Evolutionary conservation across 2,797 vertebrate genomes (phyloP), one percentile per base, ranked within the genome.

Genomic region (Leptatherina wallacei): DNA sequence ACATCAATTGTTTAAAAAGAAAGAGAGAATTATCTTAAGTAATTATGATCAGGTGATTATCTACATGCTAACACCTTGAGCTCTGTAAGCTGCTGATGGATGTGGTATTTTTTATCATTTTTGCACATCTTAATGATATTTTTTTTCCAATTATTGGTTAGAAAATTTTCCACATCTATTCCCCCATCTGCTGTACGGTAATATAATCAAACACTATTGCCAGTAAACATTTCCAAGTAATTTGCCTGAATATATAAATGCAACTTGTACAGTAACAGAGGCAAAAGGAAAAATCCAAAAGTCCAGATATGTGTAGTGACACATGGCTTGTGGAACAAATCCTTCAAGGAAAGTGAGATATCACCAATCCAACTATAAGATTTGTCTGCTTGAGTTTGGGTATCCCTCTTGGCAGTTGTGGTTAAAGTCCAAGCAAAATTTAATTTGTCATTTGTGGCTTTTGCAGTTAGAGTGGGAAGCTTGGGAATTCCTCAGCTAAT

Each of bases 371-470:
- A 66, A 69, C 59, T 40, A 56, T 89, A 77, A 88, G 85, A 77
- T 71, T 3, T 57, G 82, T 81, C 78, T 85, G 77, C 65, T 55
- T 40, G 65, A 49, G 72, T 83, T 81, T 55, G 71, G 84, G 64
- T 64, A 77, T 63, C 65, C 40, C 22, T 80, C 52, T 76, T 76
- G 59, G 80, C 81, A 82, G 27, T 75, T 81, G 77, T 69, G 77
- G 65, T 84, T 78, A 27, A 79, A 86, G 86, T 87, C 35, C 40
- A 77, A 89, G 82, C 77, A 87, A 88, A n/a, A n/a, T n/a, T n/a
- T n/a, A 78, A 90, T 84, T 85, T 85, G 65, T 55, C 71, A 61
- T 70, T 83, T 29, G 1, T 42, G 49, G 38, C 47, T 78, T 80
- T 65, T 40, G 11, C 47, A 78, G 58, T 75, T 47, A 32, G 65